phyloP scores from a whole-genome alignment of 53 echinoderm and acorn worm genomes.

The Pentamera pediparva region DNA sequence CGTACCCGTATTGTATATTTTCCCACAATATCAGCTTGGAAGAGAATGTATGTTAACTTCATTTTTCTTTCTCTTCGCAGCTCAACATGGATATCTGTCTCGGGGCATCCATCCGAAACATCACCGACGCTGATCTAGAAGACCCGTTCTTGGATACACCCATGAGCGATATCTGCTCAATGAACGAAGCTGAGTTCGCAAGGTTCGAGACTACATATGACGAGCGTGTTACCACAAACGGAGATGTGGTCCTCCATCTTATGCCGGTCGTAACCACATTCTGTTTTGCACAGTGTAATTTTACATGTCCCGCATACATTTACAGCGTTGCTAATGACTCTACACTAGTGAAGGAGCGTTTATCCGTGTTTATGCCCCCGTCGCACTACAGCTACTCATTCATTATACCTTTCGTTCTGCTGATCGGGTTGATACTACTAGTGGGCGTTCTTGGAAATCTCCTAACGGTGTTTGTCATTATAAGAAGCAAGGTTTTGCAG shows the following conservation, averaged over 20 bases:
- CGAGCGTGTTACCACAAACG: too few species aligned
- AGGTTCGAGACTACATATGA: background rate
- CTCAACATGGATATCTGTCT: constrained; percentile 12
- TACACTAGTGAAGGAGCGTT: constrained; percentile 2
- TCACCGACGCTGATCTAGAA: background rate
- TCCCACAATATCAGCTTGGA: too few species aligned
- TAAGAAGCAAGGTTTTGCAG: constrained; percentile 69
- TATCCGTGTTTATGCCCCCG: constrained; percentile 37
- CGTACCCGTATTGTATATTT: too few species aligned
- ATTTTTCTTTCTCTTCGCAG: too few species aligned
- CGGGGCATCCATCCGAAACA: background rate
- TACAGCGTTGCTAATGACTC: constrained; percentile 27
- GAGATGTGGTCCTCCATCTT: too few species aligned
- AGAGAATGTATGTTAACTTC: too few species aligned
- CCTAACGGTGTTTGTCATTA: constrained; percentile 79
- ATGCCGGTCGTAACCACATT: background rate
- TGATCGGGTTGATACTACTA: constrained; percentile 47
- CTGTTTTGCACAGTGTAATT: background rate
- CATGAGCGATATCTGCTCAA: background rate
- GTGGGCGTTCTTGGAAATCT: constrained; percentile 79
- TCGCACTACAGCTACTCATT: constrained; percentile 41
- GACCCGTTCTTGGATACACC: constrained; percentile 1
- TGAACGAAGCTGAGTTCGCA: constrained; percentile 6
- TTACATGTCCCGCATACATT: constrained; percentile 40
- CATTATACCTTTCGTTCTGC: constrained; percentile 60